Percentiles rank a stretch among this genome's conserved stretches.
phyloP scores from a whole-genome alignment of 2,797 vertebrate genomes.

The Triplophysa yarkandensis region DNA sequence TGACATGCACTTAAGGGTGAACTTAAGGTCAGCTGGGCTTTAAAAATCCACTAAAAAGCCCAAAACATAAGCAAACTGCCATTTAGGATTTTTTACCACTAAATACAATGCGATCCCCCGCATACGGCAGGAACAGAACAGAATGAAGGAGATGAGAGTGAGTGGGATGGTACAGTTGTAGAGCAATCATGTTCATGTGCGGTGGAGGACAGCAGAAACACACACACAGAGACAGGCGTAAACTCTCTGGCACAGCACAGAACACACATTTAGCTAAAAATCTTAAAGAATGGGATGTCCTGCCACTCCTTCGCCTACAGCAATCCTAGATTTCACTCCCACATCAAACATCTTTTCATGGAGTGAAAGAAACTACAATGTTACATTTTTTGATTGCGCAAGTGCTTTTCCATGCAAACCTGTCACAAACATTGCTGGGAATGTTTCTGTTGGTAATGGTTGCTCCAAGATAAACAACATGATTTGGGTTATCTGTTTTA shows the following conservation, averaged over 20 bases:
- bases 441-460: too few species aligned
- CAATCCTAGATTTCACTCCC: neutral
- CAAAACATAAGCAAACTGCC: conserved; percentile 8
- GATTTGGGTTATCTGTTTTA: neutral
- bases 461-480: too few species aligned
- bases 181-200: conserved; percentile 15
- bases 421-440: neutral
- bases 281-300: conserved; percentile 49
- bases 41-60: neutral
- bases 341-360: neutral
- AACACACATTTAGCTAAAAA: conserved; percentile 39
- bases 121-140: conserved; percentile 5
- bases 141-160: conserved; percentile 34
- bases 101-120: conserved; percentile 25
- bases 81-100: conserved; percentile 15
- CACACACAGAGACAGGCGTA: neutral
- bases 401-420: neutral
- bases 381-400: neutral
- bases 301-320: neutral
- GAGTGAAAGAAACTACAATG: neutral
- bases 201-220: conserved; percentile 33
- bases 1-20: conserved; percentile 20
- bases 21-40: conserved; percentile 15
- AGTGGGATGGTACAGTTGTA: conserved; percentile 43
- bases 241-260: neutral